Evolutionary conservation across 2,113 vertebrate species (phyloP), one percentile per base, ranked within the genome.

Genomic region (Gallinago paraguaiae): DNA sequence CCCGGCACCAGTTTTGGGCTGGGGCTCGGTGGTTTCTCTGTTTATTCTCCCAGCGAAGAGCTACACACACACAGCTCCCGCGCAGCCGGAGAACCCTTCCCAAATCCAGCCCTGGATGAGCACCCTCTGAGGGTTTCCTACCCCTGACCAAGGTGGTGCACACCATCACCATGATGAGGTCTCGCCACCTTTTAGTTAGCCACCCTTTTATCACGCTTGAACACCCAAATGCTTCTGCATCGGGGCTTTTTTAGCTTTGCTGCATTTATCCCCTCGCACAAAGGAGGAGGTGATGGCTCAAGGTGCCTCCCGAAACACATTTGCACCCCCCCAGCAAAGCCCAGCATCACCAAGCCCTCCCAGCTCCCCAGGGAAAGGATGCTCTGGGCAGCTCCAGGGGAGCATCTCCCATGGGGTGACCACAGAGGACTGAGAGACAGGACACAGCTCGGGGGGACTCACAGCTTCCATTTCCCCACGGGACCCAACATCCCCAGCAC

Each of bases 181-280:
- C 30, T 54, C 30, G 27, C 27, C 53, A 4, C 53, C 18, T 37
- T 37, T 8, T 2, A 4, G 17, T 18, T 19, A 30, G 31, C 7
- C 0, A 4, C 48, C 5, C 60, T 65, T 48, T n/a, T 15, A 24
- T 30, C 59, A 5, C 31, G 0, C 13, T 3, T 6, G 2, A 16
- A 9, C 2, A 1, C 46, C 53, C 67, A 14, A 54, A 63, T 0
- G 0, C 35, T 71, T 46, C 43, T 30, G 31, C 64, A 12, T 0
- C 0, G 0, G 7, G 3, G 10, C 16, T 43, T 9, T 2, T 46
- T 7, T 5, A 37, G 0, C 43, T 37, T 16, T 3, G 67, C 17
- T 24, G 57, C 41, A 3, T 78, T 63, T 13, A 17, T 14, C 53
- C 5, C n/a, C n/a, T 6, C 15, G 19, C 41, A 17, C 57, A 8